Percentiles rank a stretch among this genome's conserved stretches.
phyloP scores from a whole-genome alignment of 2,113 vertebrate genomes.

The Thunnus maccoyii region DNA sequence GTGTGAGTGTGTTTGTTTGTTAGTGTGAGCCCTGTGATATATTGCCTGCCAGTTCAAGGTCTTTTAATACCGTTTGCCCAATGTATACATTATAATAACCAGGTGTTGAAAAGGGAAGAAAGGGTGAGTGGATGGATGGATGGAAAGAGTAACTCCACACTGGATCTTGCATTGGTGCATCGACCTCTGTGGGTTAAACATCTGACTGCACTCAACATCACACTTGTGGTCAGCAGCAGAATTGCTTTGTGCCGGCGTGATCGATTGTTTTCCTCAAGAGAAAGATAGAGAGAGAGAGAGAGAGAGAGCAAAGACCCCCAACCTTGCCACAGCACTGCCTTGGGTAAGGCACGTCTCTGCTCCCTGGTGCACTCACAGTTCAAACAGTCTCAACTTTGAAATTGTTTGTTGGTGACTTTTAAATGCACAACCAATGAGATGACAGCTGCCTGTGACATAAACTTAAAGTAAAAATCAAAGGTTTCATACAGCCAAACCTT shows the following conservation, averaged over 20 bases:
- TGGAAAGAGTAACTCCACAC: background rate
- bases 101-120: conserved; percentile 11
- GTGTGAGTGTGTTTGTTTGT: conserved; percentile 4
- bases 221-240: background rate
- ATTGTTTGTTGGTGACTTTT: background rate
- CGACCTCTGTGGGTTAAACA: background rate
- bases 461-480: background rate
- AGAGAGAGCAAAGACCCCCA: too few relatives aligned
- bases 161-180: background rate
- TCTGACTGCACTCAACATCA: background rate
- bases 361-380: background rate
- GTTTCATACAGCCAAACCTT: background rate
- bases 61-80: background rate
- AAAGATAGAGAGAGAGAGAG: too few relatives aligned
- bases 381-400: background rate
- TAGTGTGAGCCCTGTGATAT: conserved; percentile 12
- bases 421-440: background rate
- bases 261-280: too few relatives aligned
- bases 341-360: too few relatives aligned
- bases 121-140: background rate
- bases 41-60: background rate
- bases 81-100: background rate
- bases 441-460: background rate
- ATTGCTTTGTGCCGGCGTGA: background rate
- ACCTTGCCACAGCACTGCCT: too few relatives aligned